Evolutionary conservation across 2,888 invertebrate genomes (phyloP).

Genomic region (Drosophila villosipedis): DNA sequence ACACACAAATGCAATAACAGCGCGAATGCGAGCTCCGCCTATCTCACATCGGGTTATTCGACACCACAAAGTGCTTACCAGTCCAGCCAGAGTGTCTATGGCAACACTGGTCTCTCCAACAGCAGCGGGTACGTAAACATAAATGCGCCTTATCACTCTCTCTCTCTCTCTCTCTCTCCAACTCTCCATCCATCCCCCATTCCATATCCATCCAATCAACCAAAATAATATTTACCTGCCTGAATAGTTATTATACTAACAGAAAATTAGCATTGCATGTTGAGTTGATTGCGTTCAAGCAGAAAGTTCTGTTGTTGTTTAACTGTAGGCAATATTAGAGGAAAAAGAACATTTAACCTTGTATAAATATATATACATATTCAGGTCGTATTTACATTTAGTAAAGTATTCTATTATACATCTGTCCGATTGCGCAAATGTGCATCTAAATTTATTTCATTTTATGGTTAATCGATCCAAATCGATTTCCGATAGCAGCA

Average conservation of each 20-base stretch:
- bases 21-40: slow-evolving; percentile 85
- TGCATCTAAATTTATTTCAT: neutral
- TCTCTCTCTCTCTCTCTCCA: no score
- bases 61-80: slow-evolving; percentile 86
- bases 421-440: neutral
- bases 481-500: neutral
- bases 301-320: slow-evolving; percentile 12
- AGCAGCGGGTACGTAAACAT: slow-evolving; percentile 84
- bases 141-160: slow-evolving; percentile 8
- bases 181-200: neutral
- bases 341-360: neutral
- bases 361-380: neutral
- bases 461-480: neutral
- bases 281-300: slow-evolving; percentile 2
- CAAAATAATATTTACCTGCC: slow-evolving; percentile 2
- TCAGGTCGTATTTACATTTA: neutral
- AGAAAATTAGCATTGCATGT: slow-evolving; percentile 27
- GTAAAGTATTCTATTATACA: neutral
- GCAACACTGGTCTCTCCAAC: slow-evolving; percentile 84
- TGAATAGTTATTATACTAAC: slow-evolving; percentile 5
- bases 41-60: slow-evolving; percentile 85
- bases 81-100: slow-evolving; percentile 85
- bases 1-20: slow-evolving; percentile 70
- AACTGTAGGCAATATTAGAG: neutral
- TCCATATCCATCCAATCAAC: neutral